Conservation (phyloP, 2,113 vertebrate genomes). For the Pseudolaguvia tuberculata region DNA sequence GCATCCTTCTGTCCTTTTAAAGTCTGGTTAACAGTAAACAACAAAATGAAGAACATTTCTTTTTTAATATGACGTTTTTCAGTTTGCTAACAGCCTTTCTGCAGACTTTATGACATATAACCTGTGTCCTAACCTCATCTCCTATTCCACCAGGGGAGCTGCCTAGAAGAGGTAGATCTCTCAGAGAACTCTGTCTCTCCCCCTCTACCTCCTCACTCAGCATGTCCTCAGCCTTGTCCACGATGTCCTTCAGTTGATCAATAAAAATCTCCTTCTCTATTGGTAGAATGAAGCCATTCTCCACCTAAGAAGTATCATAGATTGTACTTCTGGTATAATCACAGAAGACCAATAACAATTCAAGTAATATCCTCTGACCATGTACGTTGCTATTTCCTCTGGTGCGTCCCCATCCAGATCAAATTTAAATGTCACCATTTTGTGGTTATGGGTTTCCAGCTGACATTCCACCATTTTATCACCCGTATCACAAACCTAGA, state of each 20-base stretch:
- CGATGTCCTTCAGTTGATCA: slow-evolving; percentile 96
- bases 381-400: slow-evolving; percentile 94
- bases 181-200: slow-evolving; percentile 76
- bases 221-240: slow-evolving; percentile 98
- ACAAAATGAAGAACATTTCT: neutral
- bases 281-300: slow-evolving; percentile 91
- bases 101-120: neutral
- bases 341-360: neutral
- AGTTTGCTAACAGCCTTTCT: neutral
- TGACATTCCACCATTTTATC: slow-evolving; percentile 99
- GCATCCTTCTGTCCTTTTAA: slow-evolving; percentile 70
- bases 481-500: slow-evolving; percentile 88
- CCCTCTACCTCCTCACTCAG: slow-evolving; percentile 86
- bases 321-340: neutral
- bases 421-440: slow-evolving; percentile 99
- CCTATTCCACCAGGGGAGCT: slow-evolving; percentile 60
- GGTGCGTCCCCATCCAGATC: slow-evolving; percentile 95
- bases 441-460: slow-evolving; percentile 97
- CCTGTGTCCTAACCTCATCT: slow-evolving; percentile 67
- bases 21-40: slow-evolving; percentile 53
- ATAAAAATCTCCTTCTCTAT: slow-evolving; percentile 94
- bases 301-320: slow-evolving; percentile 71
- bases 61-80: neutral
- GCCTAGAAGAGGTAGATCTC: slow-evolving; percentile 74
- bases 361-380: slow-evolving; percentile 71